A percentile compares a stretch with the other conserved stretches of the same genome.
phyloP scores from a whole-genome alignment of 2,888 invertebrate genomes.

The Trypoxylon attenuatum region DNA sequence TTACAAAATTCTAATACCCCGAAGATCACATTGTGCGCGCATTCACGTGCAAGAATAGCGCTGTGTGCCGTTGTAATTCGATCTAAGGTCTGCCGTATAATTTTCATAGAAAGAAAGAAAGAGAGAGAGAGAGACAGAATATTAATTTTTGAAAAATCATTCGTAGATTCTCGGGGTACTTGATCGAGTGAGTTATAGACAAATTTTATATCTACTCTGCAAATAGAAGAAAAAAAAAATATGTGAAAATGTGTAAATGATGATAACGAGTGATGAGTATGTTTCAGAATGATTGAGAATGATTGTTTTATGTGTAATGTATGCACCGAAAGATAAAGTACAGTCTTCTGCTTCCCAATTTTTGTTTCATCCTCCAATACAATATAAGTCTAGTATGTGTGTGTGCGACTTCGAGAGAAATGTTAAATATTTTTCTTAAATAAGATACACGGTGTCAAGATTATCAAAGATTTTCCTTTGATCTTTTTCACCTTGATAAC shows the following conservation, averaged over 20 bases:
- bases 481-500: slow-evolving; percentile 33
- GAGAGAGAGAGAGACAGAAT: too few species aligned
- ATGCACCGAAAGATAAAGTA: slow-evolving; percentile 43
- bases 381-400: slow-evolving; percentile 41
- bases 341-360: slow-evolving; percentile 52
- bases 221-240: slow-evolving; percentile 27
- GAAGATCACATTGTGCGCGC: slow-evolving; percentile 45
- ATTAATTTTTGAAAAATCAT: slow-evolving; percentile 35
- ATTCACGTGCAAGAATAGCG: slow-evolving; percentile 40
- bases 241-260: slow-evolving; percentile 28
- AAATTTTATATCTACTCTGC: slow-evolving; percentile 60
- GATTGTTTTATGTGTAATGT: slow-evolving; percentile 35
- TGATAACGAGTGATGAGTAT: slow-evolving; percentile 31
- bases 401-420: slow-evolving; percentile 46
- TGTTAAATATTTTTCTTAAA: slow-evolving; percentile 57
- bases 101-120: slow-evolving; percentile 64
- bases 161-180: slow-evolving; percentile 33
- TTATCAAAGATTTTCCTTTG: slow-evolving; percentile 42
- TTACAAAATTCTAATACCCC: slow-evolving; percentile 56
- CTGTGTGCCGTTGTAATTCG: slow-evolving; percentile 46
- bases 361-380: slow-evolving; percentile 45
- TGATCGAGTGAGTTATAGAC: slow-evolving; percentile 35
- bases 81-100: slow-evolving; percentile 43
- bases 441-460: slow-evolving; percentile 36
- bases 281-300: too few species aligned